Conservation (phyloP, 2,888 invertebrate genomes). For the Megamerina dolium region DNA sequence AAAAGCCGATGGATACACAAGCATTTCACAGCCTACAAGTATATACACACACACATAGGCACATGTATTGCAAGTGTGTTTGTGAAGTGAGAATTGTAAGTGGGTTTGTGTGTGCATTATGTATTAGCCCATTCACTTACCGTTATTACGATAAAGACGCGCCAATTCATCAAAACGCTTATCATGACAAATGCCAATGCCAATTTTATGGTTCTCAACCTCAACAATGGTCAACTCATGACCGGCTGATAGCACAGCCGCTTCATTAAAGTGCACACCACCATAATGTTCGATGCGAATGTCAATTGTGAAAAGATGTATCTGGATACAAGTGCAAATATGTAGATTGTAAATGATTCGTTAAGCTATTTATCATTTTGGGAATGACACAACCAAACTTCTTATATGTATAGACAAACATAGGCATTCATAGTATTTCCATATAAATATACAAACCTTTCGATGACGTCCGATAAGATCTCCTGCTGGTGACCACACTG, state of each 20-base stretch:
- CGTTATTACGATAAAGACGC: slow-evolving; percentile 60
- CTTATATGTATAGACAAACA: background rate
- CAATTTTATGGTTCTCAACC: slow-evolving; percentile 65
- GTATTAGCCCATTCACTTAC: slow-evolving; percentile 36
- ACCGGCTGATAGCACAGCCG: slow-evolving; percentile 73
- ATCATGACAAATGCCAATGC: slow-evolving; percentile 95
- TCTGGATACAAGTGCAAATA: slow-evolving; percentile 51
- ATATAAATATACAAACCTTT: slow-evolving; percentile 59
- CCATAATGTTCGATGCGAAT: slow-evolving; percentile 60
- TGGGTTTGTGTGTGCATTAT: too few species aligned
- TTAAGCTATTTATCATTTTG: background rate
- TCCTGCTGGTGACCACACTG: slow-evolving; percentile 76
- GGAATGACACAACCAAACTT: background rate
- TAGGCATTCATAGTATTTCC: background rate
- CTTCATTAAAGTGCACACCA: slow-evolving; percentile 85
- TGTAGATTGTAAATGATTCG: background rate
- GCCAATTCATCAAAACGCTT: slow-evolving; percentile 87
- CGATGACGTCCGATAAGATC: slow-evolving; percentile 72
- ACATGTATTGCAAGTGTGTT: too few species aligned
- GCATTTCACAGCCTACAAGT: slow-evolving; percentile 68
- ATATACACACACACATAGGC: too few species aligned
- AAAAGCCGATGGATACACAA: slow-evolving; percentile 91
- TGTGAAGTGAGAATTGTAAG: too few species aligned
- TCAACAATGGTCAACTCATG: slow-evolving; percentile 68
- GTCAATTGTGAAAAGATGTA: slow-evolving; percentile 93